Evolutionary conservation across 2,797 vertebrate species (phyloP).

Genomic region (Carapus acus): DNA sequence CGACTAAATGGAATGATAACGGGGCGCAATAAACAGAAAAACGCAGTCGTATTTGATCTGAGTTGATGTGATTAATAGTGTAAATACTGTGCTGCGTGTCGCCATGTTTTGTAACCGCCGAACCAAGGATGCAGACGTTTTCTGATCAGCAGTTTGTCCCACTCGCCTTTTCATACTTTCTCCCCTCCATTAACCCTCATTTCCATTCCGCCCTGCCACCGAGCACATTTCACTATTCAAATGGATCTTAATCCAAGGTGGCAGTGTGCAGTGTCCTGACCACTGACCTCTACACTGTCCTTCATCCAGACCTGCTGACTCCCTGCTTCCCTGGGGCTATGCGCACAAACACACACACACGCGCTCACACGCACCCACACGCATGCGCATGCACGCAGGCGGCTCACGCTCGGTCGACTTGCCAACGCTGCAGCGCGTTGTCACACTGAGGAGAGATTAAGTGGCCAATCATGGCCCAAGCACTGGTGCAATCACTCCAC

Average conservation of each 20-base stretch:
- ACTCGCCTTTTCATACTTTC: conserved; percentile 4
- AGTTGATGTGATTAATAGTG: conserved; percentile 12
- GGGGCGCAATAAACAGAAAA: conserved; percentile 16
- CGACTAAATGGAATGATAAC: conserved; percentile 52
- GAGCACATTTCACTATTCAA: conserved; percentile 55
- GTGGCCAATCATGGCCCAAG: conserved; percentile 72
- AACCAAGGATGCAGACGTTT: not conserved
- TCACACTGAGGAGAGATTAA: conserved; percentile 66
- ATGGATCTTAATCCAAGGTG: conserved; percentile 52
- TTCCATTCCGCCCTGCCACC: conserved; percentile 31
- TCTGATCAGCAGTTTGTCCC: conserved; percentile 5
- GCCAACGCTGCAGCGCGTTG: conserved; percentile 57
- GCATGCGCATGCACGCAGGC: no score
- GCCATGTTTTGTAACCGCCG: conserved; percentile 1
- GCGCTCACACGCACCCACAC: conserved; percentile 7
- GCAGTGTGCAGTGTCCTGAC: conserved; percentile 41
- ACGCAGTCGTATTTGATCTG: conserved; percentile 21
- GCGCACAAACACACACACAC: conserved; percentile 6
- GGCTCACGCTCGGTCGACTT: conserved; percentile 52
- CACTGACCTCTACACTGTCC: conserved; percentile 42
- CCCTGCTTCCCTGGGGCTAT: conserved; percentile 13
- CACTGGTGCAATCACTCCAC: conserved; percentile 69
- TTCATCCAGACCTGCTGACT: conserved; percentile 34
- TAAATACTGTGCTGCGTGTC: conserved; percentile 9
- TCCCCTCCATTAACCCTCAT: conserved; percentile 27